Evolutionary conservation across 2,113 vertebrate species (phyloP).

Genomic region (Rattus rattus): DNA sequence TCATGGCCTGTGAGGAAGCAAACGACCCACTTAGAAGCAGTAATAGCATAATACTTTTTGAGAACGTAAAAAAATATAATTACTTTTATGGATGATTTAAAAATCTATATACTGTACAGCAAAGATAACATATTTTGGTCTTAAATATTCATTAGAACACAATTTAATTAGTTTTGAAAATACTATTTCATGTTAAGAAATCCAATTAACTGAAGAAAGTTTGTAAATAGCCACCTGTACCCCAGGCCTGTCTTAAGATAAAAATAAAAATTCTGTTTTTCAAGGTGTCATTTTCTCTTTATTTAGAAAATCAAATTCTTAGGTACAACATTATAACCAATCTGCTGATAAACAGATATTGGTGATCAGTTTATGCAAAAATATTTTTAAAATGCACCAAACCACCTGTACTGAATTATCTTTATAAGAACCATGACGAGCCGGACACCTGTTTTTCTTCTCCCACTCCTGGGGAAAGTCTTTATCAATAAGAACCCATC

Average conservation of each 20-base stretch:
- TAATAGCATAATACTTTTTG: conserved; percentile 66
- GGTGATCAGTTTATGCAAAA: conserved; percentile 42
- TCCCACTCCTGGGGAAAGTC: background rate
- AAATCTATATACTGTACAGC: conserved; percentile 86
- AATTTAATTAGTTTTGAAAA: conserved; percentile 88
- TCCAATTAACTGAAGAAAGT: conserved; percentile 86
- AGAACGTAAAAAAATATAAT: conserved; percentile 77
- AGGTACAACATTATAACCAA: conserved; percentile 47
- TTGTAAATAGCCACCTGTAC: conserved; percentile 84
- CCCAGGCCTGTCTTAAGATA: conserved; percentile 72
- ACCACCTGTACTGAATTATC: conserved; percentile 47
- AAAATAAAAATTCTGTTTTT: conserved; percentile 68
- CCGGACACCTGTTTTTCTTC: background rate
- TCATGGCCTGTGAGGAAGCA: conserved; percentile 84
- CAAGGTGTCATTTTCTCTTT: conserved; percentile 46
- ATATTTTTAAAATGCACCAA: conserved; percentile 26
- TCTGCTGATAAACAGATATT: conserved; percentile 36
- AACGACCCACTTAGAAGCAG: conserved; percentile 24
- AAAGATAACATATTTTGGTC: conserved; percentile 87
- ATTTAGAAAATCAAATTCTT: conserved; percentile 33
- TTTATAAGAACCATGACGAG: conserved; percentile 50
- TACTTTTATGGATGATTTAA: conserved; percentile 84
- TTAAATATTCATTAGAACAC: conserved; percentile 88
- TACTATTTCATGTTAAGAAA: conserved; percentile 85
- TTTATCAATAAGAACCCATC: background rate